phyloP scores from a whole-genome alignment of 2,797 vertebrate genomes.

The Sebastes trivittatus region DNA sequence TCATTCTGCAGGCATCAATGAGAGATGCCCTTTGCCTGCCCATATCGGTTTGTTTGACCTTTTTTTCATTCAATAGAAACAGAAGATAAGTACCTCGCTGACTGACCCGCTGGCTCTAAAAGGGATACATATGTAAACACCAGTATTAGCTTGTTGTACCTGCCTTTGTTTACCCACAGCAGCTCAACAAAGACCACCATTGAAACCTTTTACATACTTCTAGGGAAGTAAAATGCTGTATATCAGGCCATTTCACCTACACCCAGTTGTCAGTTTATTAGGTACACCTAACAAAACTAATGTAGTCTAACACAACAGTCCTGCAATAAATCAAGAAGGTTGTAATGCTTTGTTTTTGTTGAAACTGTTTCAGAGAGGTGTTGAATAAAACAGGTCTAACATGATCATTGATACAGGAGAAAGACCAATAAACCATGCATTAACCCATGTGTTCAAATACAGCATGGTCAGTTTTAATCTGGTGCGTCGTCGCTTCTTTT shows the following conservation, averaged over 20 bases:
- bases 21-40: background rate
- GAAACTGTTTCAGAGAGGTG: background rate
- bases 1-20: background rate
- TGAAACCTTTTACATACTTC: background rate
- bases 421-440: slow-evolving; percentile 5
- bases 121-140: background rate
- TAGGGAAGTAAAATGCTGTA: background rate
- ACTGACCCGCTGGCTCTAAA: background rate
- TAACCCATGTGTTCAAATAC: background rate
- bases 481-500: background rate
- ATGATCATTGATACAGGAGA: background rate
- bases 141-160: background rate
- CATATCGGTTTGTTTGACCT: background rate
- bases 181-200: background rate
- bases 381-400: background rate
- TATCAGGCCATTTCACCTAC: background rate
- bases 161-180: background rate
- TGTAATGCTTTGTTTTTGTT: background rate
- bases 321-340: background rate
- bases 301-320: background rate
- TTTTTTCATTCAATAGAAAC: background rate
- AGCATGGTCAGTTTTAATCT: background rate
- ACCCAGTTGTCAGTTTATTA: background rate
- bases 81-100: background rate
- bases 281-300: background rate